Evolutionary conservation across 2,888 invertebrate species (phyloP), one percentile per base, ranked within the genome.

Genomic region (Saturnia pavonia): DNA sequence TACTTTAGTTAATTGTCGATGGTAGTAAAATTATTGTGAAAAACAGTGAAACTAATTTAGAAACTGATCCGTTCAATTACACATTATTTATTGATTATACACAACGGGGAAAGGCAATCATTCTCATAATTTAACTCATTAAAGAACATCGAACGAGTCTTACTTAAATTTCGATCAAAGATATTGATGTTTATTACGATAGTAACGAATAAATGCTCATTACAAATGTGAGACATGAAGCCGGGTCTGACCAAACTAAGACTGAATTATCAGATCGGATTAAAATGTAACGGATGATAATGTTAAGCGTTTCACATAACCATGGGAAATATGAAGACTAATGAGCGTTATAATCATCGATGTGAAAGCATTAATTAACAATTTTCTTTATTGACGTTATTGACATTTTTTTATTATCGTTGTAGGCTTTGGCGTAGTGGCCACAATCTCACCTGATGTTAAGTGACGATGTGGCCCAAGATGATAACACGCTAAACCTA

Each of bases 161-260:
- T 60, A 60, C 57, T 60, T 60, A 60, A 60, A 60, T 60, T 60
- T 60, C 27, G 57, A 60, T 60, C 57, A 60, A 60, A 60, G 25
- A 60, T 60, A 60, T 27, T 60, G 57, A 60, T 25, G 57, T 60
- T 60, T 60, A 60, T 60, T 60, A 60, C 57, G 57, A 60, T 60
- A 60, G 25, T 60, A 60, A 60, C 25, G 27, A 60, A 60, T 60
- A 60, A 60, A 60, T 60, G 57, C 57, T 60, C 57, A 60, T 60
- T 60, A 60, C 57, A 60, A 60, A 60, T 60, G 57, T 60, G 57
- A 60, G 57, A 60, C 57, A 60, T 60, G 57, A 60, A 60, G 57
- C 57, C 19, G 57, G 14, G 57, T 25, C 57, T 60, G 57, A 60
- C 57, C 57, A 60, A 60, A 60, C 27, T 4, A 60, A 60, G 57